phyloP scores from a whole-genome alignment of 1,140 invertebrate genomes.

The Asobara japonica region DNA sequence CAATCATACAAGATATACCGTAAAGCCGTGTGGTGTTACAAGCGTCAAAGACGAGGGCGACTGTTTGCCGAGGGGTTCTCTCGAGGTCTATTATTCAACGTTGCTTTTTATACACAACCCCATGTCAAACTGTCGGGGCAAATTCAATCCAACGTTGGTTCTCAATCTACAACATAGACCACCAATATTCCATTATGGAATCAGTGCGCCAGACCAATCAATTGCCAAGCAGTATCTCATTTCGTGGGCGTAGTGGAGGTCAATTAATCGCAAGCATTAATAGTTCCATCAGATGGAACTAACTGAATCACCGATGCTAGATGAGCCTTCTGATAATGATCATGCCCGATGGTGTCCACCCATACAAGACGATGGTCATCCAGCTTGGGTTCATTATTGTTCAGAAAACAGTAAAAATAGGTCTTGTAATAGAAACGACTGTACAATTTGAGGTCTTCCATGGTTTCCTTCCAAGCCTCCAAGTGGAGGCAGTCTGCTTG shows the following conservation, averaged over 20 bases:
- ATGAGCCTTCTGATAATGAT: constrained; percentile 1
- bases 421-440: no score
- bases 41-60: constrained; percentile 1
- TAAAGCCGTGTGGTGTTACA: constrained; percentile 13
- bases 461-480: no score
- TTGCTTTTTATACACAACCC: constrained; percentile 59
- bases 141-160: constrained; percentile 63
- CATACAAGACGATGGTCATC: background rate
- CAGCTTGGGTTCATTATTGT: no score
- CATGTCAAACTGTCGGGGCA: constrained; percentile 61
- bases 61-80: constrained; percentile 56
- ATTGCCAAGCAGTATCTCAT: background rate
- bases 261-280: constrained; percentile 2
- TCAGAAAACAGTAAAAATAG: no score
- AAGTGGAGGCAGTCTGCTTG: no score
- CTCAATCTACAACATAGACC: constrained; percentile 41
- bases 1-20: constrained; percentile 11
- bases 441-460: no score
- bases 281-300: constrained; percentile 3
- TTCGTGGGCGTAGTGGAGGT: background rate
- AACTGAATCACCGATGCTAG: background rate
- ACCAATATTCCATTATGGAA: background rate
- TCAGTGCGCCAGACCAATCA: background rate
- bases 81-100: constrained; percentile 64
- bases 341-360: background rate